Evolutionary conservation across 2,888 invertebrate genomes (phyloP).

Genomic region (Sarcophaga subvicina): DNA sequence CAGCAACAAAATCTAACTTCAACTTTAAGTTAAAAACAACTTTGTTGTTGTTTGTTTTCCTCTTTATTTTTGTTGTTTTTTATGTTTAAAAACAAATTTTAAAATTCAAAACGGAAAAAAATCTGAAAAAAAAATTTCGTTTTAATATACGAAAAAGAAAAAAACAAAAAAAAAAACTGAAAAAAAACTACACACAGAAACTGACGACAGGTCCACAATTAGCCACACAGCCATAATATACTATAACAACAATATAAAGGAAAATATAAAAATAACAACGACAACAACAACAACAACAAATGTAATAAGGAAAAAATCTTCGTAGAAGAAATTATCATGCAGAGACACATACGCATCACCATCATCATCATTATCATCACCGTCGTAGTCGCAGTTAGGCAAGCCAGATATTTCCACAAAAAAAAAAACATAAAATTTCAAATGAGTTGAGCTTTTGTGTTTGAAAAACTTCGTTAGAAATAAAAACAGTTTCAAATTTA

Average conservation of each 20-base stretch:
- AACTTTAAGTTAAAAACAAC: slow-evolving; percentile 21
- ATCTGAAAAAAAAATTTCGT: slow-evolving; percentile 59
- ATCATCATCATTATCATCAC: not conserved
- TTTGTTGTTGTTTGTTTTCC: not conserved
- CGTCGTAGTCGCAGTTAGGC: too few species aligned
- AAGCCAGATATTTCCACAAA: not conserved
- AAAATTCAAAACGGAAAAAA: slow-evolving; percentile 69
- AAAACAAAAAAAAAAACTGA: slow-evolving; percentile 20
- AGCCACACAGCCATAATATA: slow-evolving; percentile 74
- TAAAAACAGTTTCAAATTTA: too few species aligned
- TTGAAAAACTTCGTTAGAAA: too few species aligned
- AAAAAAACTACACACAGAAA: slow-evolving; percentile 64
- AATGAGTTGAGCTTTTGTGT: too few species aligned
- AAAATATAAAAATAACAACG: not conserved
- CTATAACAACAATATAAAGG: slow-evolving; percentile 50
- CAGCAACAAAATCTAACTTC: slow-evolving; percentile 50
- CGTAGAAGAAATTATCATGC: slow-evolving; percentile 66
- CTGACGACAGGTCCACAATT: slow-evolving; percentile 81
- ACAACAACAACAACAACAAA: slow-evolving; percentile 15
- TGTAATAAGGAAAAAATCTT: slow-evolving; percentile 16
- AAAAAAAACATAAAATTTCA: not conserved
- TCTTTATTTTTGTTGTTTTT: slow-evolving; percentile 31
- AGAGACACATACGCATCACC: slow-evolving; percentile 64
- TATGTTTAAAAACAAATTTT: slow-evolving; percentile 73
- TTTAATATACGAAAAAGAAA: slow-evolving; percentile 61